These are phyloP conservation scores for Ciconia nigra DNA, from an alignment of 2,797 vertebrate genomes.

Conservation along the genomic window DNA sequence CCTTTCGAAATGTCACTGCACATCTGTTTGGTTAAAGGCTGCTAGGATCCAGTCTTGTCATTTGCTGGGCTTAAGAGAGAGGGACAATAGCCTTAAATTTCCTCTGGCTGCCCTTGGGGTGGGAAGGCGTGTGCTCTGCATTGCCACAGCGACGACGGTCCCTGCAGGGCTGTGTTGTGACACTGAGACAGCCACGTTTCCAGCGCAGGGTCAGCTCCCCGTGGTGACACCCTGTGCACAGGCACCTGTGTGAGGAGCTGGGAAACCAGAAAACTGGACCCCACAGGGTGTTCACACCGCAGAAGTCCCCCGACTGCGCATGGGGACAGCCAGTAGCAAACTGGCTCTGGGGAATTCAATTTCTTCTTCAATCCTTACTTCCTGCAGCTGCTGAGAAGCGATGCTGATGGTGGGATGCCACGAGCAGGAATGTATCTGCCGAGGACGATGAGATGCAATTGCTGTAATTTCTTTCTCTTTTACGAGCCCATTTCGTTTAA, in stretches of 20 bases:
- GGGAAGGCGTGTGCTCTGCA: not conserved
- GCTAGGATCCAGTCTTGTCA: not conserved
- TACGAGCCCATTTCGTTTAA: not conserved
- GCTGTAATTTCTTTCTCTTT: not conserved
- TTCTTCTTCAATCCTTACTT: not conserved
- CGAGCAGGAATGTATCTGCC: not conserved
- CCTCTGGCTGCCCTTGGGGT: not conserved
- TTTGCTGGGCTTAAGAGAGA: not conserved
- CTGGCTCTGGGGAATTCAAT: not conserved
- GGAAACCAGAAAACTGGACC: not conserved
- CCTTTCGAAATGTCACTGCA: accelerated
- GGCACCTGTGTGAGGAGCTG: not conserved
- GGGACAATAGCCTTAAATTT: not conserved
- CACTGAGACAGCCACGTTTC: accelerated
- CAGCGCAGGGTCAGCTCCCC: not conserved
- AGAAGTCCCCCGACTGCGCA: not conserved
- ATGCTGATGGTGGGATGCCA: not conserved
- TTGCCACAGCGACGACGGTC: not conserved
- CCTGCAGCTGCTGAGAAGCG: not conserved
- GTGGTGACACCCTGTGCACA: not conserved
- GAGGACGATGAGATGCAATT: not conserved
- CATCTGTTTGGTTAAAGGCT: not conserved
- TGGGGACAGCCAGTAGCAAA: not conserved
- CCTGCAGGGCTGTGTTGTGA: not conserved
- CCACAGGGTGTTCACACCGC: too few species aligned